Evolutionary conservation across 2,797 vertebrate genomes (phyloP).

Genomic region (Oryzias sinensis): DNA sequence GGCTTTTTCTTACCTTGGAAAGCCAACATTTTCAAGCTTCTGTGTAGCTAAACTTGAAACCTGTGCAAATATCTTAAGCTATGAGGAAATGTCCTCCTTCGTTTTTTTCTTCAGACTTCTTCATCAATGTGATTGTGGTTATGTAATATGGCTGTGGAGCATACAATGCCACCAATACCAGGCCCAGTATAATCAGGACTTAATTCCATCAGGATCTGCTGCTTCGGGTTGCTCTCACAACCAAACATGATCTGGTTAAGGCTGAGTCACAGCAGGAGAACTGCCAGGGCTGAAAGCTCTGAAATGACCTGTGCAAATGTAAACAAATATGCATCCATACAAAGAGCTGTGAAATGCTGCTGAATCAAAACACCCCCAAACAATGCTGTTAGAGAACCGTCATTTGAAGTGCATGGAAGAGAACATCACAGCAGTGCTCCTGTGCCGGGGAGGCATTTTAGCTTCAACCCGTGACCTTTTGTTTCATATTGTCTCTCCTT

Average conservation of each 20-base stretch:
- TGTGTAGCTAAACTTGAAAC: constrained; percentile 6
- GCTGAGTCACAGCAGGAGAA: constrained; percentile 14
- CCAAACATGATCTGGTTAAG: background rate
- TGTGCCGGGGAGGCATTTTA: constrained; percentile 9
- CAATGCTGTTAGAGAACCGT: background rate
- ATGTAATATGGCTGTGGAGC: constrained; percentile 50
- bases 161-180: constrained; percentile 61
- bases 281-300: background rate
- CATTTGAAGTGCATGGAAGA: constrained; percentile 3
- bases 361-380: background rate
- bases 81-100: constrained; percentile 11
- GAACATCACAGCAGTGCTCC: background rate
- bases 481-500: constrained; percentile 32
- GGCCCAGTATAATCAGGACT: constrained; percentile 53
- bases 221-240: constrained; percentile 53
- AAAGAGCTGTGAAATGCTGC: background rate
- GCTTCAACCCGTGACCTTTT: constrained; percentile 34
- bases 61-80: constrained; percentile 11
- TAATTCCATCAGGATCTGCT: constrained; percentile 53
- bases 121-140: constrained; percentile 36
- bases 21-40: no score
- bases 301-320: background rate
- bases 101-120: constrained; percentile 13
- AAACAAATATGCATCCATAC: background rate
- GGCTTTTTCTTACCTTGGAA: no score